These are phyloP conservation scores for Eriocheir sinensis DNA, from an alignment of 1,140 invertebrate genomes.

Conservation along the genomic window DNA sequence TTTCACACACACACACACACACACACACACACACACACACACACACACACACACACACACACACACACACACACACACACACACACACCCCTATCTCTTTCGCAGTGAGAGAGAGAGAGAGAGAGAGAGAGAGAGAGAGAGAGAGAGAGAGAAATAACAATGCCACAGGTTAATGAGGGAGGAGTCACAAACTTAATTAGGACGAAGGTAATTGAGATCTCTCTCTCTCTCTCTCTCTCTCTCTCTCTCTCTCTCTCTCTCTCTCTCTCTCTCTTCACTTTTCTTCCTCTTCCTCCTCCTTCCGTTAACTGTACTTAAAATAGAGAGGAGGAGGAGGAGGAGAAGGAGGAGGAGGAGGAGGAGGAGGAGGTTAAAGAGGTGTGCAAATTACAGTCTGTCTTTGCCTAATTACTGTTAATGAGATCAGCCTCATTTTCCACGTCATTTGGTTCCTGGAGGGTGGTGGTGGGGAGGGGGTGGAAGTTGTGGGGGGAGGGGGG, in stretches of 20 bases:
- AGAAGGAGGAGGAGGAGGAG: neutral
- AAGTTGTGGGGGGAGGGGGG: neutral
- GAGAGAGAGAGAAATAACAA: neutral
- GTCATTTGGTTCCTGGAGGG: neutral
- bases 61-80: too few species aligned
- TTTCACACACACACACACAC: too few species aligned
- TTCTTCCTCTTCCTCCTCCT: too few species aligned
- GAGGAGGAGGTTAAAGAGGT: neutral
- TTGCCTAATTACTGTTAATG: neutral
- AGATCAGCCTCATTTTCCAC: constrained; percentile 3
- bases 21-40: too few species aligned
- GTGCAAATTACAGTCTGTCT: neutral
- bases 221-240: too few species aligned
- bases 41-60: too few species aligned
- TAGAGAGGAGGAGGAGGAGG: neutral
- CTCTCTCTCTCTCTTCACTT: too few species aligned
- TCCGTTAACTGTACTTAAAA: too few species aligned
- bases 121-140: constrained; percentile 4
- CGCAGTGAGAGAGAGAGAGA: neutral
- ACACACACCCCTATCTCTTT: too few species aligned
- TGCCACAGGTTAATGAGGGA: neutral
- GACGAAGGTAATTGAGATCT: too few species aligned
- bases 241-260: too few species aligned
- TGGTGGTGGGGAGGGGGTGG: constrained; percentile 6
- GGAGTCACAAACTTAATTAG: constrained; percentile 1